Evolutionary conservation across 2,113 vertebrate genomes (phyloP).

Genomic region (Burhinus bistriatus): DNA sequence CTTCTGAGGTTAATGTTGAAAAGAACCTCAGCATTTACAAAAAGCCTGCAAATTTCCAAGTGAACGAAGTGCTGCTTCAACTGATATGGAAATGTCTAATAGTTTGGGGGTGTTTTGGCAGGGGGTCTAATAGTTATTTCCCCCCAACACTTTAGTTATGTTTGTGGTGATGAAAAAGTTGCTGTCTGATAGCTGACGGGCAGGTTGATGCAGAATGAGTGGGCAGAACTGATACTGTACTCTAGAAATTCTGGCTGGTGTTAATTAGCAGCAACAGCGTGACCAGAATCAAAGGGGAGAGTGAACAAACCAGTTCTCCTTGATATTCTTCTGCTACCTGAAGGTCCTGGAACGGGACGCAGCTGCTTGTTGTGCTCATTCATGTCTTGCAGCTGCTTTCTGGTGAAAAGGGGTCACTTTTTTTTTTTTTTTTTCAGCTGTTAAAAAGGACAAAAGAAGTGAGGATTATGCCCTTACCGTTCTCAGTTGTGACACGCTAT

Average conservation of each 20-base stretch:
- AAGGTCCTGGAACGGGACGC: neutral
- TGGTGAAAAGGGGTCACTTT: neutral
- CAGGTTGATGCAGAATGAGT: neutral
- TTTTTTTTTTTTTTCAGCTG: no score
- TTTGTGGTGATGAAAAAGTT: neutral
- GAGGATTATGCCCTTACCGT: neutral
- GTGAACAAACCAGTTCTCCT: neutral
- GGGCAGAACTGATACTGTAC: neutral
- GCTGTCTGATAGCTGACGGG: neutral
- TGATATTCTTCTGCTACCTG: neutral
- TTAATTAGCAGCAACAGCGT: neutral
- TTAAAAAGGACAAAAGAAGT: neutral
- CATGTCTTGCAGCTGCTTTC: neutral
- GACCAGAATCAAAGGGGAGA: neutral
- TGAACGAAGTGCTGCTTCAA: neutral
- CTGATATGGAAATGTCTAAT: neutral
- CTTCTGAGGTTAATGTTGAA: neutral
- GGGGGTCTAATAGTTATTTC: neutral
- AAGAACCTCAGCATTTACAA: neutral
- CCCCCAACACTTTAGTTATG: accelerated
- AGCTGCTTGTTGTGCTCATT: neutral
- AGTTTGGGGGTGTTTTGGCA: neutral
- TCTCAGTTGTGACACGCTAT: neutral
- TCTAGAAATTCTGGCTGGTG: neutral
- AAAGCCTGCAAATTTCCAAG: neutral